Base-by-base conservation (phyloP, 23 tunicate genomes). In the Diplosoma virens region DNA sequence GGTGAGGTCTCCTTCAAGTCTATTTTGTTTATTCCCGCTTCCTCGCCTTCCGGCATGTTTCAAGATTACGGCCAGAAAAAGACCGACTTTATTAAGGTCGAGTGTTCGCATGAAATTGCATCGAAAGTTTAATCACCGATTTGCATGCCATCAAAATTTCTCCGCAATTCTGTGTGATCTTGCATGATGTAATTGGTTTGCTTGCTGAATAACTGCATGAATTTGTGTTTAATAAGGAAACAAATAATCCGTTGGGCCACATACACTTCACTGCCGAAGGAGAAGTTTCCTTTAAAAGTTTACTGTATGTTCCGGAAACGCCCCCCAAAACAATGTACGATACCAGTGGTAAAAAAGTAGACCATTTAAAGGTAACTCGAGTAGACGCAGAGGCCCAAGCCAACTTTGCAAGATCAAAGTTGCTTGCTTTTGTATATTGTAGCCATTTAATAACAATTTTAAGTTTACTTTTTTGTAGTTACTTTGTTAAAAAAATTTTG, bases 1-100 rank as follows among this genome's bases (percentile, higher is more conserved):
- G 99, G 99, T 27, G 96, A 95, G 60, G 96, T 95, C 45, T 84
- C 92, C 21, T 95, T 95, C 74, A 89, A 89, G 68, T 91, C 99
- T 0, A 83, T 95, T 32, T 86, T 95, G 48, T 95, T 95, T 52
- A 85, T 95, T 33, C 99, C 99, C 0, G 67, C 81, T 22, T 6
- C 78, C 17, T 80, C 93, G 34, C 93, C 92, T 16, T 22, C 75
- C 25, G 89, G 80, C 45, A 80, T 95, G 85, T 95, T 95, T 88
- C 84, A 95, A 37, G 96, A 95, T 53, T 89, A 95, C 55, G 96
- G 96, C 18, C 93, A 89, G 84, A 95, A 95, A 79, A 84, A 84
- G 60, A 76, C 87, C 58, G 99, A 94, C 70, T 63, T 50, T 85
- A 88, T 94, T 47, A 94, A 94, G 99, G 99, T 88, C 73, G 21